Evolutionary conservation across 2,113 vertebrate species (phyloP).

Genomic region (Amblyornis subalaris): DNA sequence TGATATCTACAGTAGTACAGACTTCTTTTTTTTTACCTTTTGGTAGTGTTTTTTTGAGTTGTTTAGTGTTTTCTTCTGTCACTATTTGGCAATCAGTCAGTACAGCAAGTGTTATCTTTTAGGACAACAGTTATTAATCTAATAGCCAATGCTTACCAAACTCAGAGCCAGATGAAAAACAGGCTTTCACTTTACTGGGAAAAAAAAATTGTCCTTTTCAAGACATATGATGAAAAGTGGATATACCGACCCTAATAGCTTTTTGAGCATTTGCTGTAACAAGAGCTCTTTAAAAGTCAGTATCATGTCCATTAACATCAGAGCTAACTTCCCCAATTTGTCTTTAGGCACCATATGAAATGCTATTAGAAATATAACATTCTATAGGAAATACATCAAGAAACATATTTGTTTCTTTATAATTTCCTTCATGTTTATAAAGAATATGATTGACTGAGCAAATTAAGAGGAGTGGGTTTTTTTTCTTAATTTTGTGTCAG

Average conservation of each 20-base stretch:
- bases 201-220: neutral
- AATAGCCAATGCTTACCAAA: neutral
- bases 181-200: neutral
- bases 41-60: rapidly evolving
- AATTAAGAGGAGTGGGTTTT: rapidly evolving
- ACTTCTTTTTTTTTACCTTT: neutral
- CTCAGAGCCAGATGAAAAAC: neutral
- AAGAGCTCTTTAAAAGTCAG: neutral
- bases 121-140: neutral
- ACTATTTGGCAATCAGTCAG: neutral
- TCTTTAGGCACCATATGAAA: neutral
- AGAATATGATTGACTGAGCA: neutral
- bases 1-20: neutral
- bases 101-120: neutral
- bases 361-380: neutral
- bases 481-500: neutral
- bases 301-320: neutral
- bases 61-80: neutral
- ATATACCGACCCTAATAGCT: neutral
- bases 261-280: neutral
- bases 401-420: neutral
- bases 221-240: neutral
- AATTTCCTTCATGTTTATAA: neutral
- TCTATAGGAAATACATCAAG: neutral
- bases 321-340: neutral